Evolutionary conservation across 2,888 invertebrate genomes (phyloP), one percentile per base, ranked within the genome.

Genomic region (Erebia ligea): DNA sequence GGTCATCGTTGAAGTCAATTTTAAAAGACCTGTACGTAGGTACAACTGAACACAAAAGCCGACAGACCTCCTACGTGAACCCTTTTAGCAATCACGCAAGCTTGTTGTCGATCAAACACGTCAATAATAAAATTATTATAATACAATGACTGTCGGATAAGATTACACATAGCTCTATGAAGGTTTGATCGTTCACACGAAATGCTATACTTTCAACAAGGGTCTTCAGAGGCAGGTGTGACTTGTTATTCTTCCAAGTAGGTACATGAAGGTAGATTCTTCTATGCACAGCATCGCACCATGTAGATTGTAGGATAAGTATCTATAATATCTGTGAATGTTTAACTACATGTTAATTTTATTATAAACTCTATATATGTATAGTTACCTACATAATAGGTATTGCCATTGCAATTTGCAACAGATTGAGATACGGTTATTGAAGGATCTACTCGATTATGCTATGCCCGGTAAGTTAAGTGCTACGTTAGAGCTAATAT

Each of bases 141-240:
- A 40, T 40, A 10, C 25, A 15, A 15, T 42, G 40, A 61, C 8
- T 5, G 61, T 45, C 17, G 45, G 40, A 59, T 59, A 25, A 57
- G 13, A 21, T 21, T 48, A 15, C 61, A 52, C 34, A 34, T 34
- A 15, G 17, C 10, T 17, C 2, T 52, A 52, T n/a, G 50, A 52
- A 64, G 52, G 11, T 52, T 17, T 52, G 15, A 52, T 64, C 52
- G 52, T 64, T 64, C 64, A 10, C 64, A 64, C 64, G 52, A 64
- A 52, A 64, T 50, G 48, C 50, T 25, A n/a, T 63, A 52, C 52
- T 63, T 63, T 63, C 34, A 48, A 63, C 25, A 17, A 63, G 34
- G 52, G 63, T 34, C 48, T 50, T 34, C n/a, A 52, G 6, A 34
- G 34, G 52, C 62, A 64, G 64, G 52, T 64, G 64, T 52, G 34